Conservation (phyloP, 2,888 invertebrate species). For the Drosophila lutescens region DNA sequence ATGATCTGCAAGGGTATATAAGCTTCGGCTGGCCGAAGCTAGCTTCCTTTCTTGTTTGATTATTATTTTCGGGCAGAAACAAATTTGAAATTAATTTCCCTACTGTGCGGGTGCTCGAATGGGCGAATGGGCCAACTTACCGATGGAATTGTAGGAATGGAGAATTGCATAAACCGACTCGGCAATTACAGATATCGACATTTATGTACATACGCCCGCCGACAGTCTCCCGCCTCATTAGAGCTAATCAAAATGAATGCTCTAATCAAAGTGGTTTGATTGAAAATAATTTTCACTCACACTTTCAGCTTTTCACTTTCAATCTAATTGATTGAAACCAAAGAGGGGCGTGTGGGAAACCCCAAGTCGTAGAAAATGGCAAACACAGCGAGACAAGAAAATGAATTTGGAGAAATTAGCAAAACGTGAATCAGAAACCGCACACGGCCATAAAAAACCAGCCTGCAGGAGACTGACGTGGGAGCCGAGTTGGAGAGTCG, state of each 20-base stretch:
- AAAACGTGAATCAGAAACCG: slow-evolving; percentile 65
- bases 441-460: slow-evolving; percentile 31
- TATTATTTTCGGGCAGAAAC: slow-evolving; percentile 31
- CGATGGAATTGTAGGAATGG: background rate
- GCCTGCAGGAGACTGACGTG: slow-evolving; percentile 36
- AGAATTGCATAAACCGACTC: slow-evolving; percentile 50
- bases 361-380: slow-evolving; percentile 33
- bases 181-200: slow-evolving; percentile 16
- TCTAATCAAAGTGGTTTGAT: slow-evolving; percentile 68
- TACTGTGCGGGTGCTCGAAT: slow-evolving; percentile 56
- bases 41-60: slow-evolving; percentile 3
- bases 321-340: slow-evolving; percentile 63
- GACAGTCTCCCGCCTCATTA: slow-evolving; percentile 50
- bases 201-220: slow-evolving; percentile 18
- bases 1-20: too few species aligned
- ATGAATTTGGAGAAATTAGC: slow-evolving; percentile 63
- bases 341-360: slow-evolving; percentile 48
- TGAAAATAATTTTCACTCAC: slow-evolving; percentile 69
- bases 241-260: slow-evolving; percentile 67
- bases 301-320: slow-evolving; percentile 79
- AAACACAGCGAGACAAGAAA: slow-evolving; percentile 51
- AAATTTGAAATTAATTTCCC: slow-evolving; percentile 51
- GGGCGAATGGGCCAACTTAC: background rate
- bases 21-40: too few species aligned
- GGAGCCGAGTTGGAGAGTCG: slow-evolving; percentile 21